phyloP scores from a whole-genome alignment of 1,140 invertebrate species.

The Metaphire vulgaris region DNA sequence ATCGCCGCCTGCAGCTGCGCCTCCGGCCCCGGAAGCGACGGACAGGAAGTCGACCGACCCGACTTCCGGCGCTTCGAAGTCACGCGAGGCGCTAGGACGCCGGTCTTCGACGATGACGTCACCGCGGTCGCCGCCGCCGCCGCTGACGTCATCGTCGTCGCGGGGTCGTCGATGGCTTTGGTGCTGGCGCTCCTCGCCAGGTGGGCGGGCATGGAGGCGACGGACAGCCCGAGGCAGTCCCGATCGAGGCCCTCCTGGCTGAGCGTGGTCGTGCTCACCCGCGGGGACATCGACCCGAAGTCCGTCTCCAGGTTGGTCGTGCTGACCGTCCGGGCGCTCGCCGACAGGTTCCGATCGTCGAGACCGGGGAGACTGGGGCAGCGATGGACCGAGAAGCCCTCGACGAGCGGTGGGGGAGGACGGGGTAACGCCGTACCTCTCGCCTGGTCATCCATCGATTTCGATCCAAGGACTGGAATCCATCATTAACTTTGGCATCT shows the following conservation, averaged over 20 bases:
- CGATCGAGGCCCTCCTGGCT: background rate
- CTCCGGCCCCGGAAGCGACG: background rate
- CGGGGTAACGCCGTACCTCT: background rate
- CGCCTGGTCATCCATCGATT: too few species aligned
- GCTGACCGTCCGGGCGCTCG: background rate
- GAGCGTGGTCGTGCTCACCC: background rate
- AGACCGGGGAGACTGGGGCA: background rate
- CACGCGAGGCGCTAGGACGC: background rate
- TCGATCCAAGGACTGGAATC: too few species aligned
- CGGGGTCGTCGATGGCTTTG: background rate
- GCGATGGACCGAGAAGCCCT: background rate
- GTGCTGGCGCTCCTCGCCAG: background rate
- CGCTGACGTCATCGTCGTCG: background rate
- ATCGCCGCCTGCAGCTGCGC: background rate
- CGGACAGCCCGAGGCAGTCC: background rate
- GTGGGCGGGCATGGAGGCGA: background rate
- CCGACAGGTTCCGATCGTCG: background rate
- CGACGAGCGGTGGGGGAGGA: background rate
- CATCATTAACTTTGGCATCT: too few species aligned
- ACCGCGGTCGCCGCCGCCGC: background rate
- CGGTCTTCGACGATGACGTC: background rate
- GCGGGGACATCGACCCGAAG: background rate
- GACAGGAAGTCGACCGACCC: background rate
- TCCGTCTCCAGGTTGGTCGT: background rate
- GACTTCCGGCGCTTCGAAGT: conserved; percentile 1